A percentile compares a stretch with the other conserved stretches of the same genome.
Conservation (phyloP, 2,113 vertebrate genomes). For the Litocranius walleri region DNA sequence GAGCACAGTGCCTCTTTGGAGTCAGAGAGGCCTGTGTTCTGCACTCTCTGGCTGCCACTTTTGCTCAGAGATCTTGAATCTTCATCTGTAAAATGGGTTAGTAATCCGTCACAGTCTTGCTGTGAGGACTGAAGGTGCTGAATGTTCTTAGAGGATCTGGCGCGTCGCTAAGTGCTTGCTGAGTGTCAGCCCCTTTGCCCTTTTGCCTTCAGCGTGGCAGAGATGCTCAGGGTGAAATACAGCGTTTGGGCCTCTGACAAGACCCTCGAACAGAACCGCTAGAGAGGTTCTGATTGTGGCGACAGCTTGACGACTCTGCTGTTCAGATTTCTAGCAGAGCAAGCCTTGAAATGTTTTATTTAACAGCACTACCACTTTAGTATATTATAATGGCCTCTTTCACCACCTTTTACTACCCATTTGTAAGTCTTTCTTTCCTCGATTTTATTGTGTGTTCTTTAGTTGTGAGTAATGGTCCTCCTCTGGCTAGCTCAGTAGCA, state of each 20-base stretch:
- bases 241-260: neutral
- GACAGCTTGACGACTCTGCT: slow-evolving; percentile 18
- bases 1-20: neutral
- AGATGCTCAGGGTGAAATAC: neutral
- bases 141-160: neutral
- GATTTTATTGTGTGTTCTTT: slow-evolving; percentile 44
- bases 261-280: neutral
- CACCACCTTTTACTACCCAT: slow-evolving; percentile 20
- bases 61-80: neutral
- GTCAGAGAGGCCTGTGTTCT: neutral
- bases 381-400: neutral
- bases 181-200: neutral
- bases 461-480: slow-evolving; percentile 24
- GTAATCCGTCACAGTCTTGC: neutral
- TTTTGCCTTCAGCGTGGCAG: neutral
- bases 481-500: slow-evolving; percentile 14
- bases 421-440: slow-evolving; percentile 21
- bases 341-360: slow-evolving; percentile 35
- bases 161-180: neutral
- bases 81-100: neutral
- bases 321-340: neutral
- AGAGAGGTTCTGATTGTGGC: neutral
- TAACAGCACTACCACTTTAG: neutral
- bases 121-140: neutral
- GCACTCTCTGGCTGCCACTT: neutral